Evolutionary conservation across 2,113 vertebrate genomes (phyloP).

Genomic region (Anoura caudifer): DNA sequence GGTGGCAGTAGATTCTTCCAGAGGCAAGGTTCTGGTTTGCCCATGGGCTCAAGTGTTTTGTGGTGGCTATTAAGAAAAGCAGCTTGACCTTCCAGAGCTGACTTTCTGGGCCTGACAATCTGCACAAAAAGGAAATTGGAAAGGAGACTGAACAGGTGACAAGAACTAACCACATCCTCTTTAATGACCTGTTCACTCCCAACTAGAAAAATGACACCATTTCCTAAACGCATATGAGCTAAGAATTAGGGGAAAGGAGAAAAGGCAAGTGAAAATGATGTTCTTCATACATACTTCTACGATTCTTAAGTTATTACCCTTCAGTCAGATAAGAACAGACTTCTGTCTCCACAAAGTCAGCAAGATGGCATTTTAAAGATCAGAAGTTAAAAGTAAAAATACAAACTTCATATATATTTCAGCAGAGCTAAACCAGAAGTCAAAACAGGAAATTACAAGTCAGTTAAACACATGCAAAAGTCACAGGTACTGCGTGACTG

Average conservation of each 20-base stretch:
- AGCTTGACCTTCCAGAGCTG: conserved; percentile 1
- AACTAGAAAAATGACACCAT: conserved; percentile 42
- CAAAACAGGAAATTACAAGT: conserved; percentile 66
- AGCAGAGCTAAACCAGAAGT: conserved; percentile 46
- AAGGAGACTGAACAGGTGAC: conserved; percentile 15
- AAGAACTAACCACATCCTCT: conserved; percentile 29
- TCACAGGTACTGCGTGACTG: conserved; percentile 18
- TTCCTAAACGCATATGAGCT: background rate
- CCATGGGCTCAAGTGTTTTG: background rate
- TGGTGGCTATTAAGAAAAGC: conserved; percentile 31
- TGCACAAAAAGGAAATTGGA: conserved; percentile 29
- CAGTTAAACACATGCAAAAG: conserved; percentile 31
- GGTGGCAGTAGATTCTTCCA: conserved; percentile 51
- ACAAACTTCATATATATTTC: conserved; percentile 7
- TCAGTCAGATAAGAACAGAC: background rate
- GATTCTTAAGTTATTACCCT: conserved; percentile 6
- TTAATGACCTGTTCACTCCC: background rate
- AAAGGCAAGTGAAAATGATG: background rate
- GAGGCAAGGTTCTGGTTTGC: conserved; percentile 31
- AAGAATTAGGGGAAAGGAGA: background rate
- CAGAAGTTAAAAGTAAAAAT: conserved; percentile 18
- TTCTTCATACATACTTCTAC: conserved; percentile 3
- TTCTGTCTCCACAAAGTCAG: background rate
- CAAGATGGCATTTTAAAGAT: conserved; percentile 31
- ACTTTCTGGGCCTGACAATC: conserved; percentile 2